Evolutionary conservation across 2,888 invertebrate species (phyloP).

Genomic region (Fabriciana adippe): DNA sequence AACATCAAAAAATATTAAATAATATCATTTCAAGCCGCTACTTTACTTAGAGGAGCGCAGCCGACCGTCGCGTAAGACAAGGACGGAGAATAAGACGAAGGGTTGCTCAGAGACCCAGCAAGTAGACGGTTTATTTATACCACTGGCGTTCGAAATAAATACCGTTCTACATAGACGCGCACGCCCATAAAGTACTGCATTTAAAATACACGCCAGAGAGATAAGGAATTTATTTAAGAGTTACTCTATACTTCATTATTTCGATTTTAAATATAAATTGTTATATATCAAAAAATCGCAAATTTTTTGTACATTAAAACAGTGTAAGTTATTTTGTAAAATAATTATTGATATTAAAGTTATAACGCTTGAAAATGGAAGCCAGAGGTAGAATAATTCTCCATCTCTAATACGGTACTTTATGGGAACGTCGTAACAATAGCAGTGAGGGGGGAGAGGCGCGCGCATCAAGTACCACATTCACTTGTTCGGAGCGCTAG

Average conservation of each 20-base stretch:
- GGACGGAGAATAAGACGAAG: conserved; percentile 83
- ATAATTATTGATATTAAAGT: conserved; percentile 40
- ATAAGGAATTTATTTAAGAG: conserved; percentile 76
- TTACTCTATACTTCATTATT: conserved; percentile 42
- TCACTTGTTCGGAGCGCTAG: conserved; percentile 48
- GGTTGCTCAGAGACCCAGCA: conserved; percentile 79
- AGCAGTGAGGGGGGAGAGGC: conserved; percentile 80
- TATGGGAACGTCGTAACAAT: conserved; percentile 81
- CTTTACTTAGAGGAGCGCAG: conserved; percentile 72
- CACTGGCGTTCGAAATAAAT: conserved; percentile 53
- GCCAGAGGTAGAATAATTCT: conserved; percentile 76
- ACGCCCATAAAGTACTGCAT: conserved; percentile 77
- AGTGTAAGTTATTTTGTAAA: conserved; percentile 44
- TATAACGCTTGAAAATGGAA: conserved; percentile 57
- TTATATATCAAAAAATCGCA: conserved; percentile 63
- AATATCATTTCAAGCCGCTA: conserved; percentile 43
- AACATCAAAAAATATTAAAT: background rate
- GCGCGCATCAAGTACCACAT: conserved; percentile 69
- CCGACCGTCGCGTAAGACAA: conserved; percentile 80
- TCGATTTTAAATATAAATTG: conserved; percentile 18
- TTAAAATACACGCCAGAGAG: conserved; percentile 80
- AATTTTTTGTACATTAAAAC: conserved; percentile 58
- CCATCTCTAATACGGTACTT: conserved; percentile 78
- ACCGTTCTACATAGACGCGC: conserved; percentile 69
- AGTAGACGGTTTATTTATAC: conserved; percentile 63